Base-by-base conservation (phyloP, 2,888 invertebrate genomes). In the Pammene aurita region DNA sequence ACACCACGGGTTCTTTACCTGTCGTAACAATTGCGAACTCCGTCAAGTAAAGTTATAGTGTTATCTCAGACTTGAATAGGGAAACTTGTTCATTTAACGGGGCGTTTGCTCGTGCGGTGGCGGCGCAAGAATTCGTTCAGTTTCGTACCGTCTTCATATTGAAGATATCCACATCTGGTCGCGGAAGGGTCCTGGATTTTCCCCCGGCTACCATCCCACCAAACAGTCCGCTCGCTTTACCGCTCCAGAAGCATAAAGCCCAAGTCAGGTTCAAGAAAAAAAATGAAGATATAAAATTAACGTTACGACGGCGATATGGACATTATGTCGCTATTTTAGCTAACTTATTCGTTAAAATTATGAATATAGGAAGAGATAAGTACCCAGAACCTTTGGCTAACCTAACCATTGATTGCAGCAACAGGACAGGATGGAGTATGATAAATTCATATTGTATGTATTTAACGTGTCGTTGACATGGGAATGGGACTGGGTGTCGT, bases 81-180 rank as follows among this genome's bases (percentile, higher is more conserved):
- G 73, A 64, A 80, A 81, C 75, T 80, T 79, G 64, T 72, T 74
- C 73, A 75, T 74, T 52, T 64, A 68, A 72, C 74, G 72, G 71
- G 65, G 72, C 63, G 64, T 64, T 58, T 35, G 68, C 18, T 26
- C 58, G 58, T 48, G 26, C 26, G 26, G 26, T 26, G n/a, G 4
- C 26, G 62, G 54, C 60, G 54, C 41, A 58, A 69, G 58, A 69
- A 69, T 69, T 54, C 41, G 58, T 65, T 50, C 50, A 69, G 26
- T 44, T 62, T 62, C 67, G 56, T 38, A 58, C 52, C 38, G 57
- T 52, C 35, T 44, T 57, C 42, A 52, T 44, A 16, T 26, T 55
- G 18, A 52, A 34, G 50, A 52, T n/a, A n/a, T n/a, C n/a, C n/a
- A n/a, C n/a, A n/a, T n/a, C n/a, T n/a, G n/a, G n/a, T n/a, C n/a